Base-by-base conservation (phyloP, 2,888 invertebrate species). In the Neoitamus cyanurus region DNA sequence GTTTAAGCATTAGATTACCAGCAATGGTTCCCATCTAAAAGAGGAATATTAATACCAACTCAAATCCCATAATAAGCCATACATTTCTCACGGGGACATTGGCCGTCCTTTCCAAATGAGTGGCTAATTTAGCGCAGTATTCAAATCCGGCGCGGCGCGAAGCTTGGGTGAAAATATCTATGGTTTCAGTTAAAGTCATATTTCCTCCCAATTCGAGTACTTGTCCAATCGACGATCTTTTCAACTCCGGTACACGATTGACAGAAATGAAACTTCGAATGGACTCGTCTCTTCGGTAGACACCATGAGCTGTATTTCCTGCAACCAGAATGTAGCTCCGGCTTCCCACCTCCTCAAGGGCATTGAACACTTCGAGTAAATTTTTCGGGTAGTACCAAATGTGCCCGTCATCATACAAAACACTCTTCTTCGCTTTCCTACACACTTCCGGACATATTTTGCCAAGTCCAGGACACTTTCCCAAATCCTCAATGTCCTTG, bases 301-400 rank as follows among this genome's bases (percentile, higher is more conserved):
- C 92, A 11, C 96, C 97, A 90, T 94, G 94, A 2, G 94, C 95
- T 1, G 96, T 96, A 88, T 96, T 96, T 15, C 96, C 96, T 28
- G 94, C 94, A 0, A 83, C 72, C 13, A 83, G 42, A 30, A 42
- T 42, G 36, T 83, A 83, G 1, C 72, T 20, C 15, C 36, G 4
- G 20, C 46, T 31, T 1, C 31, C 31, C 1, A 84, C 30, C 31
- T 34, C 68, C 5, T 68, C 3, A 11, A 86, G 69, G 37, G 82
- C 37, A 15, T 31, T 7, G 25, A 84, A 86, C 20, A 86, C 11
- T 28, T 82, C 83, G 1, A 73, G 7, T 15, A 86, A 28, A 25
- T 36, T 84, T 3, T 31, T 20, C 1, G 84, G 85, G 72, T 73
- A 77, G 69, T 80, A 83, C 85, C 85, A 85, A 11, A 30, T 9